A percentile compares a stretch with the other conserved stretches of the same genome.
Conservation (phyloP, 2,797 vertebrate genomes). For the Onychomys leucogaster region DNA sequence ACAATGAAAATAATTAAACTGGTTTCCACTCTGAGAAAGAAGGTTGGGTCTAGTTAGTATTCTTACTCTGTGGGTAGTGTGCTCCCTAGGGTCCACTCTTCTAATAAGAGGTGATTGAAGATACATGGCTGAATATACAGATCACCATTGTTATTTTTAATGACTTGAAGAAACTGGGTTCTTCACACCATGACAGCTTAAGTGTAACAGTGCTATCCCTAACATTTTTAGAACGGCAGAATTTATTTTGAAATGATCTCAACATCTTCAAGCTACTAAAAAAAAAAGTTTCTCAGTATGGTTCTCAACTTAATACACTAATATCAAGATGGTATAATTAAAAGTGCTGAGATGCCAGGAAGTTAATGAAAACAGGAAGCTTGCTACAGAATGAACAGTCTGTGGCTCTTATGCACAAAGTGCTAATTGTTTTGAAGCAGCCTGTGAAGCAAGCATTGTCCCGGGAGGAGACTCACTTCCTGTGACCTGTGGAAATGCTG, state of each 20-base stretch:
- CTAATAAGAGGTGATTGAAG: not conserved
- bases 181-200: not conserved
- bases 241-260: conserved; percentile 55
- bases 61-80: fast-evolving
- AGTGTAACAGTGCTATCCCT: not conserved
- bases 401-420: conserved; percentile 12
- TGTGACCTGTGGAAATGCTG: not conserved
- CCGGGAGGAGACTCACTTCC: not conserved
- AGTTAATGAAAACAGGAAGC: conserved; percentile 57
- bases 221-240: not conserved
- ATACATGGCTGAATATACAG: not conserved
- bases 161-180: not conserved
- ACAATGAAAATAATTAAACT: not conserved
- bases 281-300: conserved; percentile 31
- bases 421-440: conserved; percentile 56
- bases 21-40: not conserved
- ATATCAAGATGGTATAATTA: conserved; percentile 41
- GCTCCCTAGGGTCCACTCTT: not conserved
- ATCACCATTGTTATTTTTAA: not conserved
- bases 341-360: conserved; percentile 41
- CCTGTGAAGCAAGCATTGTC: not conserved
- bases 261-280: not conserved
- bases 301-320: conserved; percentile 38
- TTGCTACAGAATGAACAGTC: conserved; percentile 16
- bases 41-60: not conserved